phyloP scores from a whole-genome alignment of 2,797 vertebrate species.

The Catamblyrhynchus diadema region DNA sequence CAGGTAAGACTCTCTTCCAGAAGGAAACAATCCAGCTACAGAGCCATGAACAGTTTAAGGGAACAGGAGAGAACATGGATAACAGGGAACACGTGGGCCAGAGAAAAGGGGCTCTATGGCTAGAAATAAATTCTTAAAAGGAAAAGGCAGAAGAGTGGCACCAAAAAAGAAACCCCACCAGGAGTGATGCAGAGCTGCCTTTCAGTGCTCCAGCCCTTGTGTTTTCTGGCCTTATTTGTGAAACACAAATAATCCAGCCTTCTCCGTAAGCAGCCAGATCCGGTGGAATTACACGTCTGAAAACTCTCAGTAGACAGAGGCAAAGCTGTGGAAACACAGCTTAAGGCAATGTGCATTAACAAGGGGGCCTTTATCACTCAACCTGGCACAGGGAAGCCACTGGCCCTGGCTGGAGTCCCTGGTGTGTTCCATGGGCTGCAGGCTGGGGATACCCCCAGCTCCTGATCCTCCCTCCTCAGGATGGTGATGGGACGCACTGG shows the following conservation, averaged over 20 bases:
- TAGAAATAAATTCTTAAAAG: background rate
- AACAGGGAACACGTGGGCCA: rapidly evolving
- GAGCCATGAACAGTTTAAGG: rapidly evolving
- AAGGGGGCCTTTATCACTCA: constrained; percentile 38
- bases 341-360: constrained; percentile 4
- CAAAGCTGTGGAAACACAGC: constrained; percentile 53
- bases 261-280: constrained; percentile 42
- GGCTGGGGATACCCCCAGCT: background rate
- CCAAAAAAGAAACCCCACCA: background rate
- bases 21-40: rapidly evolving
- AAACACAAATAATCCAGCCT: constrained; percentile 56
- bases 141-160: background rate
- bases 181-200: background rate
- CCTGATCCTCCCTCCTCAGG: rapidly evolving
- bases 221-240: constrained; percentile 53
- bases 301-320: constrained; percentile 9
- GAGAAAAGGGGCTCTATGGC: background rate
- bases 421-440: background rate
- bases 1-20: background rate
- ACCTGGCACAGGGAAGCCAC: background rate
- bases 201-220: background rate
- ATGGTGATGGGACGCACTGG: background rate
- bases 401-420: background rate
- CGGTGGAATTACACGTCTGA: constrained; percentile 55
- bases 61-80: background rate